phyloP scores from a whole-genome alignment of 1,140 invertebrate species.

The Carcinoscorpius rotundicauda region DNA sequence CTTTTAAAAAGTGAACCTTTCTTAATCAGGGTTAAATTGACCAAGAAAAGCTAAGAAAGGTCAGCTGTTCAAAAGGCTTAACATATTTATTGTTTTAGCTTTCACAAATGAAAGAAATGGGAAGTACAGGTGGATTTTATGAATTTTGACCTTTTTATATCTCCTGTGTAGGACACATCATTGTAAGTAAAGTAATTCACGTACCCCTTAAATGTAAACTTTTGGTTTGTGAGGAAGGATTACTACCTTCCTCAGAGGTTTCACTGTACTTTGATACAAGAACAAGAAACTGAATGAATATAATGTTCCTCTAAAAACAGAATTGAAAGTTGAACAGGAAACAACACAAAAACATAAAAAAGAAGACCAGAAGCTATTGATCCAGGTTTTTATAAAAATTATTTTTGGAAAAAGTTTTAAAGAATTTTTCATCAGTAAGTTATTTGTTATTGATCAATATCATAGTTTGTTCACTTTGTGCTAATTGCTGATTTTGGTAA shows the following conservation, averaged over 20 bases:
- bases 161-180: too few species aligned
- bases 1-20: too few species aligned
- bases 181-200: conserved; percentile 26
- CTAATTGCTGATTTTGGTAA: too few species aligned
- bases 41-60: too few species aligned
- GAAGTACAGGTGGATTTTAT: conserved; percentile 56
- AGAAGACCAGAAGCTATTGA: conserved; percentile 92
- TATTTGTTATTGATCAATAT: too few species aligned
- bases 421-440: too few species aligned
- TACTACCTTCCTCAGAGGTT: conserved; percentile 19
- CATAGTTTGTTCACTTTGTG: too few species aligned
- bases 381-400: conserved; percentile 38
- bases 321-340: conserved; percentile 92
- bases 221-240: conserved; percentile 16
- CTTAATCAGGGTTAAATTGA: too few species aligned
- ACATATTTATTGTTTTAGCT: conserved; percentile 32
- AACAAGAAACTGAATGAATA: conserved; percentile 96
- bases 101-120: conserved; percentile 71
- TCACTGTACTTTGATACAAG: conserved; percentile 26
- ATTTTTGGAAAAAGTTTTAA: too few species aligned
- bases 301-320: conserved; percentile 95
- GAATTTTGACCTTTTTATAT: too few species aligned
- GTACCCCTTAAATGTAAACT: conserved; percentile 26
- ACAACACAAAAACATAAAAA: conserved; percentile 97
- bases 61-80: too few species aligned